These are phyloP conservation scores for Phortica okadai DNA, from an alignment of 2,888 invertebrate genomes.

Conservation along the genomic window DNA sequence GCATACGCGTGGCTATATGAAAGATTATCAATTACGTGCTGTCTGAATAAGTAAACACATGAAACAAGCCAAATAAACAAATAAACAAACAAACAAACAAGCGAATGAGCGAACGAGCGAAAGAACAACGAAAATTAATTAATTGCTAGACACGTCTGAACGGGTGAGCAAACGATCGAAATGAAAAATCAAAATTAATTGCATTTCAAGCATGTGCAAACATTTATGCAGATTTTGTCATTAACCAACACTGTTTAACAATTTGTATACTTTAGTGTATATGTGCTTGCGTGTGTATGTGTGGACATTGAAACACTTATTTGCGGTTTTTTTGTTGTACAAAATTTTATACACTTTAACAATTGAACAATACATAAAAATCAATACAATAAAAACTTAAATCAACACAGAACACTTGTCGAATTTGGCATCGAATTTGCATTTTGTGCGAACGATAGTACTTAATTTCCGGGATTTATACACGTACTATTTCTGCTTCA, in stretches of 20 bases:
- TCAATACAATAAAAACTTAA: constrained; percentile 18
- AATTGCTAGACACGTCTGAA: constrained; percentile 21
- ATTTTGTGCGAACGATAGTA: constrained; percentile 27
- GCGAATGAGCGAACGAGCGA: constrained; percentile 20
- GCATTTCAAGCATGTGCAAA: constrained; percentile 65
- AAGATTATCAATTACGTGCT: background rate
- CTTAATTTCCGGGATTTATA: constrained; percentile 70
- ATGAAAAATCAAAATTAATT: constrained; percentile 63
- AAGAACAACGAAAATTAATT: constrained; percentile 17
- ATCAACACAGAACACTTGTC: background rate
- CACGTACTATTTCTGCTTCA: background rate
- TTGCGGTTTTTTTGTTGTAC: constrained; percentile 53
- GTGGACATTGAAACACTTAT: constrained; percentile 41
- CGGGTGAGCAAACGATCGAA: background rate
- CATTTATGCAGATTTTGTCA: constrained; percentile 41
- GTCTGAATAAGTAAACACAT: background rate
- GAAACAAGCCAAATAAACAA: background rate
- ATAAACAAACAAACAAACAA: constrained; percentile 11
- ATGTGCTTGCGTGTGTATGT: constrained; percentile 33
- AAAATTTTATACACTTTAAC: constrained; percentile 39
- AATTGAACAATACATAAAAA: constrained; percentile 32
- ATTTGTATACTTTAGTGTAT: background rate
- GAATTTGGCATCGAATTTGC: background rate
- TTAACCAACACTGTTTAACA: constrained; percentile 11
- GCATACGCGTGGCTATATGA: background rate